Evolutionary conservation across 2,113 vertebrate genomes (phyloP).

Genomic region (Aptenodytes patagonicus): DNA sequence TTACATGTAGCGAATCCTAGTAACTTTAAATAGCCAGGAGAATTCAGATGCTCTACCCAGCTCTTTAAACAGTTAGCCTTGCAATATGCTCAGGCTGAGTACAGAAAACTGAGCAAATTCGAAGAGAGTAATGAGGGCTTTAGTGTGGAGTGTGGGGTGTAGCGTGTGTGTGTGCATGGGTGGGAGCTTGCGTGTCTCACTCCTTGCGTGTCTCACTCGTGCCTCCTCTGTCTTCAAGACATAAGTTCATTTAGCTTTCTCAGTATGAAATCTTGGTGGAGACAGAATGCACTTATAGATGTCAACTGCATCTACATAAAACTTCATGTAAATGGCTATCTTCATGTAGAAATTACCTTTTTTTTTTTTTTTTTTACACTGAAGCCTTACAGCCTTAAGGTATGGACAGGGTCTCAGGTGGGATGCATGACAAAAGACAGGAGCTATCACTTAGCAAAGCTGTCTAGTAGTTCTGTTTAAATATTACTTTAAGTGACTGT

Average conservation of each 20-base stretch:
- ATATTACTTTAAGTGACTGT: not conserved
- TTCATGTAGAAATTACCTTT: not conserved
- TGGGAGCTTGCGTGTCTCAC: not conserved
- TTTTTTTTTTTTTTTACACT: too few species aligned
- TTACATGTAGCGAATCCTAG: not conserved
- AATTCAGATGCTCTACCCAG: not conserved
- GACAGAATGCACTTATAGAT: not conserved
- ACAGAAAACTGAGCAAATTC: not conserved
- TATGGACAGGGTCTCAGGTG: not conserved
- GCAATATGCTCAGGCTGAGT: not conserved
- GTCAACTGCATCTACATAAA: not conserved
- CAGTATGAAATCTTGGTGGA: not conserved
- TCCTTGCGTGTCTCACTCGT: not conserved
- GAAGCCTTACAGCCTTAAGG: not conserved
- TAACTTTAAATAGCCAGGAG: not conserved
- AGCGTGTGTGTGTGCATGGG: fast-evolving
- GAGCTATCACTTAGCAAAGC: not conserved
- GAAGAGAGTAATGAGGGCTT: not conserved
- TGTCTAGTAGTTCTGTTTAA: not conserved
- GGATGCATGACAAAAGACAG: not conserved
- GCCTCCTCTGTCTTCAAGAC: not conserved
- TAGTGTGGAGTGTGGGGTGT: not conserved
- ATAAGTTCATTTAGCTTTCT: not conserved
- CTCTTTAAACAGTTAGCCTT: not conserved
- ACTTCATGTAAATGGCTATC: not conserved